Evolutionary conservation across 2,113 vertebrate genomes (phyloP).

Genomic region (Theristicus caerulescens): DNA sequence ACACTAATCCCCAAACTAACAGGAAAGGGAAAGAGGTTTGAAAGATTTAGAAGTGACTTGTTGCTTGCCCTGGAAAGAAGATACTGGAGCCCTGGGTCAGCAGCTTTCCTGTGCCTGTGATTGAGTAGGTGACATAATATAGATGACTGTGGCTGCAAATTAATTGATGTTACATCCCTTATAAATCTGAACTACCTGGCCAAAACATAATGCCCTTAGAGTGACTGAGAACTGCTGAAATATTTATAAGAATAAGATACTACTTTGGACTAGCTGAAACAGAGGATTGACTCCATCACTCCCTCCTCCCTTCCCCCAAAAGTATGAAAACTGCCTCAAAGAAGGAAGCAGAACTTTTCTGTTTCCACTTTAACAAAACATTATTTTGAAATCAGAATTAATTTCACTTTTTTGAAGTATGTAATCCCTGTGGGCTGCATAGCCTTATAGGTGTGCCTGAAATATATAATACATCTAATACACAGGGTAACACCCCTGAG

Average conservation of each 20-base stretch:
- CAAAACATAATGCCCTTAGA: neutral
- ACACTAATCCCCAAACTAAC: neutral
- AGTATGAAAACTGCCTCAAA: neutral
- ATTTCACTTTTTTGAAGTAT: neutral
- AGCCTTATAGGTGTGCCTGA: neutral
- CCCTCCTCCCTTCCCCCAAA: neutral
- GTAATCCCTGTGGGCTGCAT: neutral
- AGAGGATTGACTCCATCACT: neutral
- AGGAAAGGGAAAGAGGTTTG: neutral
- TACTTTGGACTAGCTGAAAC: neutral
- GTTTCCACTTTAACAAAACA: neutral
- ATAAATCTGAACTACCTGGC: constrained; percentile 27
- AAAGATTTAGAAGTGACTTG: constrained; percentile 25
- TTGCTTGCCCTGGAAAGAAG: constrained; percentile 4
- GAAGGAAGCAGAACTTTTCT: neutral
- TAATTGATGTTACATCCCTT: constrained; percentile 32
- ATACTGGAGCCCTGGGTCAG: neutral
- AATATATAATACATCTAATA: neutral
- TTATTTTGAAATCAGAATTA: neutral
- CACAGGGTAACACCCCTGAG: neutral
- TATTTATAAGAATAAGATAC: constrained; percentile 45
- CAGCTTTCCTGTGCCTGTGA: neutral
- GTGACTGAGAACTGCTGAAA: constrained; percentile 33
- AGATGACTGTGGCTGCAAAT: constrained; percentile 25
- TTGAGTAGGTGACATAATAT: constrained; percentile 22